Conservation (phyloP, 1,140 invertebrate genomes). For the Hermatobates lingyangjiaoensis region DNA sequence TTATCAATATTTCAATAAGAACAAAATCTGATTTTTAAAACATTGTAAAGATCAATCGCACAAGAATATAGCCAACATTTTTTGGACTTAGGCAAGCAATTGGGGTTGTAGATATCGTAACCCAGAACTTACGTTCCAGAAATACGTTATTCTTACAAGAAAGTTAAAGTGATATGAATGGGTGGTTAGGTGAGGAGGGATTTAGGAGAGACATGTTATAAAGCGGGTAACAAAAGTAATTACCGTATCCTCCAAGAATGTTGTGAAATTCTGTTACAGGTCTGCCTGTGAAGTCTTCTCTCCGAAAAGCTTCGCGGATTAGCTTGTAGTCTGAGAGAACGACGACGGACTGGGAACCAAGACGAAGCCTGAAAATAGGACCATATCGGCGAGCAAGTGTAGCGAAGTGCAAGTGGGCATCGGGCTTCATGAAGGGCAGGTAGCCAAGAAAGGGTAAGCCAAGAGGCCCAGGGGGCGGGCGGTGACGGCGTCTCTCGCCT, state of each 20-base stretch:
- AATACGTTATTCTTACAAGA: too few relatives aligned
- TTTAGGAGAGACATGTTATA: too few relatives aligned
- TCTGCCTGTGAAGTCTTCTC: conserved; percentile 66
- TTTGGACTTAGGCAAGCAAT: too few relatives aligned
- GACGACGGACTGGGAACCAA: conserved; percentile 63
- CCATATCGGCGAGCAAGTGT: conserved; percentile 58
- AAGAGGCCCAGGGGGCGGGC: conserved; percentile 66
- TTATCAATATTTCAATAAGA: too few relatives aligned
- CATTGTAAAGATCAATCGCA: too few relatives aligned
- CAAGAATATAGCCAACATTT: too few relatives aligned
- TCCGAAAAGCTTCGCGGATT: conserved; percentile 64
- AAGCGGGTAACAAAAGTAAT: too few relatives aligned
- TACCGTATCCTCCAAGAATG: conserved; percentile 75
- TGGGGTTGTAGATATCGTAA: too few relatives aligned
- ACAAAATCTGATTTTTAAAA: too few relatives aligned
- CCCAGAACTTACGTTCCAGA: too few relatives aligned
- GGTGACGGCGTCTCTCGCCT: conserved; percentile 30
- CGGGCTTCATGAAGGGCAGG: conserved; percentile 52
- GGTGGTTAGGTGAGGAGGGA: too few relatives aligned
- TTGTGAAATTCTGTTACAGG: conserved; percentile 65
- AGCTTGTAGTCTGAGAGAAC: conserved; percentile 66
- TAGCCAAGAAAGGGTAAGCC: conserved; percentile 65
- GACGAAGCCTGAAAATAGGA: conserved; percentile 52
- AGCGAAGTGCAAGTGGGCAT: conserved; percentile 56
- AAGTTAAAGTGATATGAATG: too few relatives aligned